Evolutionary conservation across 2,888 invertebrate genomes (phyloP), one percentile per base, ranked within the genome.

Genomic region (Agrochola lychnidis): DNA sequence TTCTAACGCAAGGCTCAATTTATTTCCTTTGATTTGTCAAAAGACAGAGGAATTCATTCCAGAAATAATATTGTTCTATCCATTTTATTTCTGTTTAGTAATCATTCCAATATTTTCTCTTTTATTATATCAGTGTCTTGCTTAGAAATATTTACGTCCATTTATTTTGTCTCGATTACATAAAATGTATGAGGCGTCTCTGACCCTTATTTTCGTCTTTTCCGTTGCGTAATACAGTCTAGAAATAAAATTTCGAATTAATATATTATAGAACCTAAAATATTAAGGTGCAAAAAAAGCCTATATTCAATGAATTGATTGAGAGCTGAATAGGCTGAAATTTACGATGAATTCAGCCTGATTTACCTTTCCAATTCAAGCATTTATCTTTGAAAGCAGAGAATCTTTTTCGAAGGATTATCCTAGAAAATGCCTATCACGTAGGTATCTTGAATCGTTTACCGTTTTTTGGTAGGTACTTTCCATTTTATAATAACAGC

Each of bases 321-420:
- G 7, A 7, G 36, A 42, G 48, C 14, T 81, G 70, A 84, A 84
- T 79, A 69, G 25, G 14, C 70, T n/a, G n/a, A 51, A 48, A 70
- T 53, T 73, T 70, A 53, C 51, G 9, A 67, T 57, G 57, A 81
- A 74, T 71, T 2, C n/a, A 42, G 42, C 4, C 40, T 71, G 80
- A 84, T 82, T 83, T 79, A 70, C 59, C 63, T 51, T 73, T 61
- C 40, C 22, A 56, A 80, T 57, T 82, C 14, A 12, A 67, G 42
- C 12, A n/a, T 71, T 76, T 71, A 51, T 67, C 51, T 73, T 78
- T 73, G 0, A 42, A 70, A 67, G 30, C 2, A 51, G 53, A 68
- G 62, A 59, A 62, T 62, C 36, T n/a, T 36, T 64, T 56, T 61
- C 30, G 16, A n/a, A 53, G 51, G 19, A 63, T 77, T 53, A 36